Evolutionary conservation across 2,797 vertebrate genomes (phyloP).

Genomic region (Notoglanidium macrostoma): DNA sequence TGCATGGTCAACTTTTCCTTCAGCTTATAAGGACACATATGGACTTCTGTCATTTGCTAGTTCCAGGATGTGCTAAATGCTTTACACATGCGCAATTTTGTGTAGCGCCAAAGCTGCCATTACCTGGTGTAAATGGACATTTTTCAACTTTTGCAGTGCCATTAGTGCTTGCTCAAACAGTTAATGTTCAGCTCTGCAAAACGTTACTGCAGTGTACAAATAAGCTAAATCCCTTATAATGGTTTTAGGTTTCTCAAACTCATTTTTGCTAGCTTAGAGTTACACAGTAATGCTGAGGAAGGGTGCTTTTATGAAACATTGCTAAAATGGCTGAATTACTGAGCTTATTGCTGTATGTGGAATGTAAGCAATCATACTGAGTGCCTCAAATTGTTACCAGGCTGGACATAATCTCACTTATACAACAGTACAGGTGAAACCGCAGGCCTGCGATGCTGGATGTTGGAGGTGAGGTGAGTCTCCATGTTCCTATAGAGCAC

Average conservation of each 20-base stretch:
- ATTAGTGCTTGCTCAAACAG: background rate
- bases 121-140: background rate
- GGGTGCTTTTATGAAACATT: background rate
- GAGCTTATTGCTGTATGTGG: background rate
- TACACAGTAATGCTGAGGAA: background rate
- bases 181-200: background rate
- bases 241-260: slow-evolving; percentile 7
- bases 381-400: slow-evolving; percentile 10
- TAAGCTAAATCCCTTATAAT: slow-evolving; percentile 2
- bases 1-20: background rate
- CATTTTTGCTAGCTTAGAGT: background rate
- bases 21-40: background rate
- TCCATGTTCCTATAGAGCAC: slow-evolving; percentile 25
- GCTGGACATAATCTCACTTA: background rate
- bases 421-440: background rate
- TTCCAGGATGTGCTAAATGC: background rate
- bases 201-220: slow-evolving; percentile 25
- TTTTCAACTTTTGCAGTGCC: background rate
- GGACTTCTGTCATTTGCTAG: background rate
- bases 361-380: slow-evolving; percentile 10
- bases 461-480: background rate
- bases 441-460: background rate
- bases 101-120: background rate
- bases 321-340: slow-evolving; percentile 23
- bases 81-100: background rate